Evolutionary conservation across 2,113 vertebrate genomes (phyloP), one percentile per base, ranked within the genome.

Genomic region (Lathamus discolor): DNA sequence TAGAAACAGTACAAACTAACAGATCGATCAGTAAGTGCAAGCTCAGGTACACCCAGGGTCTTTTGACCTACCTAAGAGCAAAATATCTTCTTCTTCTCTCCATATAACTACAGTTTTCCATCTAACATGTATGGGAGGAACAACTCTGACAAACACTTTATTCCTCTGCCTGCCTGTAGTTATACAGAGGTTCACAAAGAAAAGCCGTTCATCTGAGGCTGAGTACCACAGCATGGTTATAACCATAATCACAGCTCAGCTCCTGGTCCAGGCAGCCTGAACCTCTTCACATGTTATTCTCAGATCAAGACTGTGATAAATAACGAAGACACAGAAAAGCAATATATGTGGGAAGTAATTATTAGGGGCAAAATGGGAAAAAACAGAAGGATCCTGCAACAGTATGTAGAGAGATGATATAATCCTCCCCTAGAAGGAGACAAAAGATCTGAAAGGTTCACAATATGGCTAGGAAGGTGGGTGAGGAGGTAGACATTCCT

Each of bases 391-490:
- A 70, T 24, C 3, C 41, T 55, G 24, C 31, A 74, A 61, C 4
- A 62, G 20, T 20, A 44, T 2, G 31, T 0, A 3, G 27, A 61
- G 48, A 2, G 39, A 5, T 25, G 62, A 28, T 2, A 29, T 1
- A 54, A 61, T 5, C 33, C 59, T n/a, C 10, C 3, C 7, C 19
- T 31, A 29, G 18, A 54, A 61, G 63, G 63, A 15, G 17, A 17
- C 3, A 46, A 10, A 59, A 37, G 35, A 17, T 44, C 6, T 6
- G 4, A 6, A 63, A 39, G 41, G 39, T 62, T 61, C 48, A 41
- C 17, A 25, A 4, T 22, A 13, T 0, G 29, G 27, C 19, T 31
- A 41, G 48, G 73, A 52, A 28, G 2, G 5, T 8, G 41, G 18
- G 11, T 8, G 37, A 89, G 33, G 22, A 67, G 33, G 11, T 0